Base-by-base conservation (phyloP, 92 coral and sea anemone species). In the Heteractis magnifica region DNA sequence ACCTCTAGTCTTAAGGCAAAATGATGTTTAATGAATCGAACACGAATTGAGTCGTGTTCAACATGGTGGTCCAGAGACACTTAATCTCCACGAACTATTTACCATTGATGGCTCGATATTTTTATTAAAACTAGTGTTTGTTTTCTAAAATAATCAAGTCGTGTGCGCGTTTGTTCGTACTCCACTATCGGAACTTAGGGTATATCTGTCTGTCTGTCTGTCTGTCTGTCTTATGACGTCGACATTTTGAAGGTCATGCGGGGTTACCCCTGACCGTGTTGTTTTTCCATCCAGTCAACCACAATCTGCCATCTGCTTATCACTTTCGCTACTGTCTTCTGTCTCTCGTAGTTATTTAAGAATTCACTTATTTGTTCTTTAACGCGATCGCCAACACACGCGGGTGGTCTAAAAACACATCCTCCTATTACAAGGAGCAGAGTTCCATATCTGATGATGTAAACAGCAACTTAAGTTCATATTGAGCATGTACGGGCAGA, bases 271-370 rank as follows among this genome's bases (percentile, higher is more conserved):
- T 59, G 90, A 71, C 82, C 50, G 86, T 80, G 84, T 88, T 86
- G 92, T 75, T 81, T 89, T 70, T 44, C 26, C 55, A 84, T 80
- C 77, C 95, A 82, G 77, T 75, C 20, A 79, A 78, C 84, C 91
- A 82, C 81, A 87, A 87, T 79, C 77, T 78, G 52, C 89, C 86
- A 92, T 85, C 86, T 88, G 93, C 93, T 92, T 90, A 90, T 92
- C 96, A 51, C 56, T 74, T 51, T 34, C 3, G 51, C 44, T 16
- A 68, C 84, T 88, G 87, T 56, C 76, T 76, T 75, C 78, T 82
- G 78, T 88, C 87, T 76, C 75, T 84, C 88, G 79, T 49, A 41
- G 56, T 60, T 53, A 55, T 19, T 71, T 18, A 55, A 16, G 68
- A 84, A 79, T 70, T 62, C 82, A 77, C 51, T 64, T 84, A 75